These are phyloP conservation scores for Sesia bembeciformis DNA, from an alignment of 2,888 invertebrate species.

Conservation along the genomic window DNA sequence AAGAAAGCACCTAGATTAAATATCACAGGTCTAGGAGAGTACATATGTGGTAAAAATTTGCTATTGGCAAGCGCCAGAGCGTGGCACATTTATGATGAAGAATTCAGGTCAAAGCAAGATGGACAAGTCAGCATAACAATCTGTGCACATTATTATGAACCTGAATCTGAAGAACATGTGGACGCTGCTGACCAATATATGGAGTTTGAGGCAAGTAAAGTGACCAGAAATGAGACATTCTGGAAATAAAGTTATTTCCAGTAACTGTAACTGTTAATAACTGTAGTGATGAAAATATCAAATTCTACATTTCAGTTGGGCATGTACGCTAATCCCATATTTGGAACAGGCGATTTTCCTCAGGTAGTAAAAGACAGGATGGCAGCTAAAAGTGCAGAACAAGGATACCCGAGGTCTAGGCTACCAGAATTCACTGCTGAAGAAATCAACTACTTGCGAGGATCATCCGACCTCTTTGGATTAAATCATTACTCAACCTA, in stretches of 20 bases:
- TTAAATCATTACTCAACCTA: conserved; percentile 77
- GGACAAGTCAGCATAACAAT: conserved; percentile 47
- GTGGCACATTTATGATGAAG: conserved; percentile 45
- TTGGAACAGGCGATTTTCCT: conserved; percentile 49
- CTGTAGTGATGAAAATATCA: not conserved
- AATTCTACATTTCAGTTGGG: conserved; percentile 19
- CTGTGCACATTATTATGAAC: conserved; percentile 40
- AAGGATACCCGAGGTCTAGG: conserved; percentile 51
- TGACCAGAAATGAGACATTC: not conserved
- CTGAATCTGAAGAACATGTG: conserved; percentile 57
- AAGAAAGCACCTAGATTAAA: conserved; percentile 32
- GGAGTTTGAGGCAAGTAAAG: not conserved
- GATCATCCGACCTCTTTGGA: conserved; percentile 42
- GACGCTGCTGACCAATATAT: conserved; percentile 27
- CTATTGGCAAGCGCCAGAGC: conserved; percentile 67
- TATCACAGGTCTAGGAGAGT: conserved; percentile 53
- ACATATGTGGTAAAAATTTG: conserved; percentile 59
- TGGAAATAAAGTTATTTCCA: not conserved
- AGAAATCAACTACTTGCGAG: conserved; percentile 38
- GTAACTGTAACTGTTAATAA: not conserved
- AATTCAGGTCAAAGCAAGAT: conserved; percentile 37
- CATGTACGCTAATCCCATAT: conserved; percentile 38
- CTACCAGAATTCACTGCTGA: conserved; percentile 49
- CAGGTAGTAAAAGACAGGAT: conserved; percentile 37
- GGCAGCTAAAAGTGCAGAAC: conserved; percentile 39